Conservation (phyloP, 2,888 invertebrate species). For the Meteorus colon region DNA sequence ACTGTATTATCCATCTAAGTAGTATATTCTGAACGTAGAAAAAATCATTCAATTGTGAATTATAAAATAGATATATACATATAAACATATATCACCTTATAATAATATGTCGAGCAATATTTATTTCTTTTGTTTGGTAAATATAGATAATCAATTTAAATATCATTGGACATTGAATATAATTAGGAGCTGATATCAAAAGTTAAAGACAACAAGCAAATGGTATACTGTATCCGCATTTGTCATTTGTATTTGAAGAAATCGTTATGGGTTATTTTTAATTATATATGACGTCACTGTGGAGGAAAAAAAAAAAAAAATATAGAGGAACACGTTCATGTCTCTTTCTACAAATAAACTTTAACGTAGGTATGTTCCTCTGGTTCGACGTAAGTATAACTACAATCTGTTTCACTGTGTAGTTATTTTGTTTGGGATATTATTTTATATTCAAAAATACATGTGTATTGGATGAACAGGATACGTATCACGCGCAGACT, state of each 20-base stretch:
- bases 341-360: no score
- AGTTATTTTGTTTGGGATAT: no score
- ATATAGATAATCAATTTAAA: not conserved
- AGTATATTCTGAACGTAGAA: not conserved
- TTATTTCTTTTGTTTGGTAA: not conserved
- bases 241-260: not conserved
- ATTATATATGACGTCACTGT: no score
- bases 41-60: not conserved
- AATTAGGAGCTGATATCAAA: not conserved
- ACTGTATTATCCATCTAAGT: not conserved
- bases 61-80: not conserved
- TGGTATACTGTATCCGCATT: not conserved
- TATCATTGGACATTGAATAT: not conserved
- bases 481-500: no score
- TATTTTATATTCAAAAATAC: no score
- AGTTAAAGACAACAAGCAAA: not conserved
- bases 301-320: no score
- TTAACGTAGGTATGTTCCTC: no score
- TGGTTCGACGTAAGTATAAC: no score
- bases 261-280: not conserved
- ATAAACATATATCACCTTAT: not conserved
- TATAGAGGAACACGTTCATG: no score
- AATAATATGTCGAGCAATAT: not conserved
- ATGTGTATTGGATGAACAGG: no score
- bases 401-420: no score